Conservation (phyloP, 2,888 invertebrate species). For the Acleris literana region DNA sequence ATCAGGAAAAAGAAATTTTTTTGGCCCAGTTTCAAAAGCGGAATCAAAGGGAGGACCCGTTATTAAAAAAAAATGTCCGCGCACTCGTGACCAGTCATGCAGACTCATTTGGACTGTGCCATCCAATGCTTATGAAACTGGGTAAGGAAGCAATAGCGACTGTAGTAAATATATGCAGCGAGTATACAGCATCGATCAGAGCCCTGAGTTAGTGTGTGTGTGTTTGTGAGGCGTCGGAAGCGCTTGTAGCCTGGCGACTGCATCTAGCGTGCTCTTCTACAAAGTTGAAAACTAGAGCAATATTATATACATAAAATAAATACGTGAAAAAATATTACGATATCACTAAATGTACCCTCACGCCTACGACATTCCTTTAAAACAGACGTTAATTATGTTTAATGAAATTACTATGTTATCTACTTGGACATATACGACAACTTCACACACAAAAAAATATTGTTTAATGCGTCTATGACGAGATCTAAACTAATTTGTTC, state of each 20-base stretch:
- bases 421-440: constrained; percentile 62
- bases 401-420: constrained; percentile 47
- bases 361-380: constrained; percentile 75
- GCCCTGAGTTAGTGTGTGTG: constrained; percentile 45
- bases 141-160: constrained; percentile 30
- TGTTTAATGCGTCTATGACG: constrained; percentile 70
- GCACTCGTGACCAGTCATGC: too few relatives aligned
- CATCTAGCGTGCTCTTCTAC: constrained; percentile 50
- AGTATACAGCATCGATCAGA: constrained; percentile 38
- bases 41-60: neutral
- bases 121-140: constrained; percentile 14
- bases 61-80: too few relatives aligned
- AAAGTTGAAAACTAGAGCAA: constrained; percentile 40
- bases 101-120: neutral
- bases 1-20: constrained; percentile 3
- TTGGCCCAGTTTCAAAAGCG: constrained; percentile 20
- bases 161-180: constrained; percentile 13
- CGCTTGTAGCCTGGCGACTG: constrained; percentile 49
- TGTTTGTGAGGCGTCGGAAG: constrained; percentile 53
- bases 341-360: constrained; percentile 64
- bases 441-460: constrained; percentile 65
- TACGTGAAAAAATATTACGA: constrained; percentile 43
- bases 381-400: constrained; percentile 52
- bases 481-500: constrained; percentile 64
- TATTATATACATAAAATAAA: constrained; percentile 46